phyloP scores from a whole-genome alignment of 2,888 invertebrate genomes.

The Leucophenga montana region DNA sequence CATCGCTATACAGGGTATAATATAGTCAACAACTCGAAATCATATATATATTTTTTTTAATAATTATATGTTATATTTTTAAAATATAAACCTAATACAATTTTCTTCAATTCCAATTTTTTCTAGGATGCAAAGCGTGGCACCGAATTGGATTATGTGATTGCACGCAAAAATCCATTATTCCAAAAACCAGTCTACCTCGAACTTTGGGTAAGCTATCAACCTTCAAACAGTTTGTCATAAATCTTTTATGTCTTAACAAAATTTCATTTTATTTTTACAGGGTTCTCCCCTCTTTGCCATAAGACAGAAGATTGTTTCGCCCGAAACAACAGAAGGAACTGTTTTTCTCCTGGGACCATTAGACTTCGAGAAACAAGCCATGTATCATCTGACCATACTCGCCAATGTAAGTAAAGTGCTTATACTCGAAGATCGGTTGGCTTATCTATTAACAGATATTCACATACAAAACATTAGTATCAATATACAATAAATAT shows the following conservation, averaged over 20 bases:
- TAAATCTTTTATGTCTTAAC: neutral
- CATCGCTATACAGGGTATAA: no score
- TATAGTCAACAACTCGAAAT: no score
- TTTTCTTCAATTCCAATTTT: constrained; percentile 43
- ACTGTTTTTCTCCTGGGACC: constrained; percentile 84
- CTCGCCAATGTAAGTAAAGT: constrained; percentile 85
- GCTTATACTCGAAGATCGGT: neutral
- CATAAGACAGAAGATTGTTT: constrained; percentile 83
- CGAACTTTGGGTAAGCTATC: constrained; percentile 83
- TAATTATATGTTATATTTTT: neutral
- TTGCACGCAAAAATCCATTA: constrained; percentile 85
- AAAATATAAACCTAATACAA: neutral
- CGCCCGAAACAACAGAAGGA: constrained; percentile 85
- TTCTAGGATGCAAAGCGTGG: constrained; percentile 84
- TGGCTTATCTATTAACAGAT: neutral
- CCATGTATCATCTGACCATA: constrained; percentile 89
- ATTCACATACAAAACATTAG: no score
- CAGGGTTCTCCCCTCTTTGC: constrained; percentile 85
- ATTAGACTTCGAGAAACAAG: constrained; percentile 90
- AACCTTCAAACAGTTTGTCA: neutral
- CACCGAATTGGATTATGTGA: constrained; percentile 86
- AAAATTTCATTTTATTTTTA: constrained; percentile 43
- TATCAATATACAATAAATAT: no score
- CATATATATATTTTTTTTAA: neutral
- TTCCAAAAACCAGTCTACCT: constrained; percentile 85